A percentile compares a stretch with the other conserved stretches of the same genome.
phyloP scores from a whole-genome alignment of 2,888 invertebrate genomes.

The Drosophila sordidapex region DNA sequence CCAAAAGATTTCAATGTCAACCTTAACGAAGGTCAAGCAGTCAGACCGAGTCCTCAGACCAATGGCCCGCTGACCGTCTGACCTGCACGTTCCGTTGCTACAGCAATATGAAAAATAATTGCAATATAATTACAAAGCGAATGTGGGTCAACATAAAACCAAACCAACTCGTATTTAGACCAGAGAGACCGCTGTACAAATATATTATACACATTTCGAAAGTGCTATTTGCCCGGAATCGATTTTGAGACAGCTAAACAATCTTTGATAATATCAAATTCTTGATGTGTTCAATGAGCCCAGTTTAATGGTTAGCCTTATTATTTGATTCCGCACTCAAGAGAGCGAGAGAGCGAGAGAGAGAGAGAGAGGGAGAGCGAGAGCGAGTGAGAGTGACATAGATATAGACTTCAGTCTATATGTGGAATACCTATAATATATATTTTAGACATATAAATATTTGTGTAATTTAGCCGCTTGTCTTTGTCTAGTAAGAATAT shows the following conservation, averaged over 20 bases:
- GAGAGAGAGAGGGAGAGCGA: constrained; percentile 2
- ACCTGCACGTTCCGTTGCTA: constrained; percentile 36
- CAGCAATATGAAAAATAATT: constrained; percentile 45
- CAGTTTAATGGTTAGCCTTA: not conserved
- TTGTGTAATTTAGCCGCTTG: not conserved
- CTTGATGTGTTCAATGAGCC: not conserved
- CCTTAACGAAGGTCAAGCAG: constrained; percentile 49
- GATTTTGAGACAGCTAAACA: constrained; percentile 1
- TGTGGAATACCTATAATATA: constrained; percentile 11
- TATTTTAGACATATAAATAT: not conserved
- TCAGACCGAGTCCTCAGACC: constrained; percentile 3
- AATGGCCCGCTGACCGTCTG: constrained; percentile 11
- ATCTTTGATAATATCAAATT: constrained; percentile 1
- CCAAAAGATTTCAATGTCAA: constrained; percentile 56
- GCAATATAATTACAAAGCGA: constrained; percentile 61
- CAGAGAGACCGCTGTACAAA: constrained; percentile 9
- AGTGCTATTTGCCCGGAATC: constrained; percentile 17
- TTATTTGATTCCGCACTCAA: not conserved
- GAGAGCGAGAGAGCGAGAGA: not conserved
- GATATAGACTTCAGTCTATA: constrained; percentile 15
- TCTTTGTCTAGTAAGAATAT: constrained; percentile 46
- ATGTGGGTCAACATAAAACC: constrained; percentile 57
- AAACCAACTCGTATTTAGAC: constrained; percentile 33
- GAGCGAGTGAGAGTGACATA: constrained; percentile 24
- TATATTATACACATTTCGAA: constrained; percentile 33